These are phyloP conservation scores for Tenthredo distinguenda DNA, from an alignment of 2,888 invertebrate genomes.

Conservation along the genomic window DNA sequence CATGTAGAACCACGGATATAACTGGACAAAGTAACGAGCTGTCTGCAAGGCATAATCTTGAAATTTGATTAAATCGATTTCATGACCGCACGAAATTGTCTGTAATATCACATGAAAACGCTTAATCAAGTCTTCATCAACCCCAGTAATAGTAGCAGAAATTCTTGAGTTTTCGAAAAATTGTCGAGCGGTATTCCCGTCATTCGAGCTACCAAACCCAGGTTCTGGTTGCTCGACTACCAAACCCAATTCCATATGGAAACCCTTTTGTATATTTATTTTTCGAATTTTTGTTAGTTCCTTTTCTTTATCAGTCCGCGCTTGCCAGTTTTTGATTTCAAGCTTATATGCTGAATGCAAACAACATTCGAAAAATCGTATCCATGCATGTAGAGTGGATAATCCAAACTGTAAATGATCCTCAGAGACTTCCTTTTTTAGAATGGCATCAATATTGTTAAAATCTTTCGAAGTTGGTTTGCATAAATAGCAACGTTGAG, in stretches of 20 bases:
- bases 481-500: conserved; percentile 59
- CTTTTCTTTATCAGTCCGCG: conserved; percentile 49
- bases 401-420: conserved; percentile 56
- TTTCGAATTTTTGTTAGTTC: no score
- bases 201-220: conserved; percentile 58
- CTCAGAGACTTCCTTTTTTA: conserved; percentile 34
- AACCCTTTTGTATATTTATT: conserved; percentile 53
- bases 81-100: background rate
- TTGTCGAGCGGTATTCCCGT: conserved; percentile 61
- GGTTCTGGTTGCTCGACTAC: conserved; percentile 58
- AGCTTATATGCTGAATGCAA: conserved; percentile 58
- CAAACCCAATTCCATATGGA: conserved; percentile 54
- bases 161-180: conserved; percentile 52
- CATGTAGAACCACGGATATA: background rate
- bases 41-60: background rate
- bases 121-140: background rate
- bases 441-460: conserved; percentile 54
- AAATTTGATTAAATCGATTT: background rate
- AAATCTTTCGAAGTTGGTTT: conserved; percentile 56
- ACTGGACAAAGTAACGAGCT: background rate
- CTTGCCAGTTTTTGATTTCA: conserved; percentile 57
- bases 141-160: background rate
- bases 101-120: background rate
- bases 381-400: conserved; percentile 58
- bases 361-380: conserved; percentile 31